Base-by-base conservation (phyloP, 2,797 vertebrate genomes). In the Sebastes ruberrimus region DNA sequence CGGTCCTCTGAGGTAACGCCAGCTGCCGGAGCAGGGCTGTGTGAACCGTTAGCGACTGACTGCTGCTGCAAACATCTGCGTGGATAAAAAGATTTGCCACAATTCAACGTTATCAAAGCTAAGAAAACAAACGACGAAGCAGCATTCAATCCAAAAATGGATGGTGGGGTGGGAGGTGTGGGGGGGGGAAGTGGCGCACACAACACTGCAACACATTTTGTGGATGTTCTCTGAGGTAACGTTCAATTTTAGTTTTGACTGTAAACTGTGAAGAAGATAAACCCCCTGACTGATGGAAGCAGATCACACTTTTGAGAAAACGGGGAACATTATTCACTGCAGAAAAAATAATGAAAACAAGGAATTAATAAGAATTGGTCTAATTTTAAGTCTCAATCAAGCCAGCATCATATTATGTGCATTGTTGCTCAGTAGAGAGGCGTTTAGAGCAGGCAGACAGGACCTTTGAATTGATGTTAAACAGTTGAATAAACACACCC, bases 1-100 rank as follows among this genome's bases (percentile, higher is more conserved):
- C 73, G 30, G 87, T 86, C 86, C 89, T 92, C 89, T 80, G 90
- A 92, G 91, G 92, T 84, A 81, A 76, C 27, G 84, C 88, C 94
- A 91, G 93, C 92, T 89, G 90, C 87, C 38, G 59, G 74, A 82
- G 84, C 86, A 32, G 52, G 71, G 80, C 80, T 75, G 90, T 82
- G 90, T 88, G 86, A 91, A 90, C 86, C 68, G 90, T 79, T 89
- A 90, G 90, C 91, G 78, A 85, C 89, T 84, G 91, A 90, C 84
- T 87, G 90, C 79, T 67, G 79, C 80, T 33, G 86, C 83, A 89
- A 93, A 94, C 92, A 94, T 92, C 94, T 94, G 93, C 65, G 72
- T 46, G 80, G 89, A 90, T 93, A 38, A 93, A 93, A 92, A 83
- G 75, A 83, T 90, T 88, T 82, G 82, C 83, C 57, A 65, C 81